Evolutionary conservation across 2,113 vertebrate genomes (phyloP).

Genomic region (Gasterosteus aculeatus): DNA sequence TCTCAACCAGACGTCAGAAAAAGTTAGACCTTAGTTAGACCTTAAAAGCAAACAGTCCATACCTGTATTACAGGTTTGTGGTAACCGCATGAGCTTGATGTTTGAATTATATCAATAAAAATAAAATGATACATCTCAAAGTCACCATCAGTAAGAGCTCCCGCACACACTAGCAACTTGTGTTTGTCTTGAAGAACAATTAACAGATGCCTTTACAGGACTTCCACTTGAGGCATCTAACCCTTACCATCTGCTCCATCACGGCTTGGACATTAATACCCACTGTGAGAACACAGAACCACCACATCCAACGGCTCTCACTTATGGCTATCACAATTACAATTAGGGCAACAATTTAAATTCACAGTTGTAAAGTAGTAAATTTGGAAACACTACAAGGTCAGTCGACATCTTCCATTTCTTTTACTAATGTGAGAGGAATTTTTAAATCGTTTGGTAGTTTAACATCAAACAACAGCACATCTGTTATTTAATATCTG

Average conservation of each 20-base stretch:
- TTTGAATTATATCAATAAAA: constrained; percentile 21
- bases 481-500: constrained; percentile 51
- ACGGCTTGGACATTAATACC: constrained; percentile 64
- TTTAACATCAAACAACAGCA: constrained; percentile 28
- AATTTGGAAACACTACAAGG: constrained; percentile 11
- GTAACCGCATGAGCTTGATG: neutral
- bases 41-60: constrained; percentile 5
- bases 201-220: constrained; percentile 74
- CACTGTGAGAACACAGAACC: constrained; percentile 55
- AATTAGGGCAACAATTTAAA: neutral
- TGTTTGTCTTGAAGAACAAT: constrained; percentile 68
- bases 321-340: constrained; percentile 3
- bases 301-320: constrained; percentile 14
- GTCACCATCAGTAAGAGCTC: constrained; percentile 7
- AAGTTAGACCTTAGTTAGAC: neutral
- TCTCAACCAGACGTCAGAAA: neutral
- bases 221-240: constrained; percentile 66
- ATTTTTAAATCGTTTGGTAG: constrained; percentile 26
- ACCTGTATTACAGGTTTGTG: neutral
- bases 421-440: constrained; percentile 14
- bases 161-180: constrained; percentile 39
- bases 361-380: neutral
- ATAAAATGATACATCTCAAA: constrained; percentile 15
- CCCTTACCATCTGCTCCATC: constrained; percentile 75
- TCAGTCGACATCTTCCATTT: constrained; percentile 16